Base-by-base conservation (phyloP, 2,888 invertebrate species). In the Muscina levida region DNA sequence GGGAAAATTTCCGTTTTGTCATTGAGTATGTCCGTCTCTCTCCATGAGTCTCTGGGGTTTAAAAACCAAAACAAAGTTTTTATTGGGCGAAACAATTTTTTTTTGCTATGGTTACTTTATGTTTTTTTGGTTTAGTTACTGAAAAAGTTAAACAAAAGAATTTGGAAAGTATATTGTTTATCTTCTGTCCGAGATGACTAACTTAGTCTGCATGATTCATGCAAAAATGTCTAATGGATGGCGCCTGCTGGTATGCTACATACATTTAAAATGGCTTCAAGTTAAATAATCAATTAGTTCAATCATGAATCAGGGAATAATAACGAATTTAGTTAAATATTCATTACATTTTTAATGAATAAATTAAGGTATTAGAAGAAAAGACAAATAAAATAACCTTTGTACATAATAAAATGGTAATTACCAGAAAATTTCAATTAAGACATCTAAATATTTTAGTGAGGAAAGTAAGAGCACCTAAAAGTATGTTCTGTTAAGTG, bases 171-270 rank as follows among this genome's bases (percentile, higher is more conserved):
- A 1, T 42, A 17, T 42, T 42, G 13, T 62, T 42, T 62, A 42
- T 62, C 22, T 31, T 15, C 11, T 3, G 46, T 15, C 17, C 2
- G 53, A 53, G 53, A 53, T 53, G 53, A 53, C 22, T 24, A 10
- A 24, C 24, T 53, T 15, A 22, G 2, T 13, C 1, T 22, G 22
- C 53, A 72, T 79, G 79, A 76, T 72, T 79, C 76, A 79, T 79
- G 62, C 13, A 72, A 76, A 51, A 15, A 26, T 66, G 66, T 67
- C 22, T 37, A 13, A 2, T 53, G 31, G 19, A 6, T 76, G 79
- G 76, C 76, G 79, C 72, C 79, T 48, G 70, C 65, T 68, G 56
- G 62, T 79, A 72, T 79, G 65, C 76, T 56, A 74, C 56, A 56
- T 24, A 24, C 53, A 42, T 62, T 62, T 37, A 39, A 39, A 39